These are phyloP conservation scores for Vanacampus margaritifer DNA, from an alignment of 2,113 vertebrate species.

Conservation along the genomic window DNA sequence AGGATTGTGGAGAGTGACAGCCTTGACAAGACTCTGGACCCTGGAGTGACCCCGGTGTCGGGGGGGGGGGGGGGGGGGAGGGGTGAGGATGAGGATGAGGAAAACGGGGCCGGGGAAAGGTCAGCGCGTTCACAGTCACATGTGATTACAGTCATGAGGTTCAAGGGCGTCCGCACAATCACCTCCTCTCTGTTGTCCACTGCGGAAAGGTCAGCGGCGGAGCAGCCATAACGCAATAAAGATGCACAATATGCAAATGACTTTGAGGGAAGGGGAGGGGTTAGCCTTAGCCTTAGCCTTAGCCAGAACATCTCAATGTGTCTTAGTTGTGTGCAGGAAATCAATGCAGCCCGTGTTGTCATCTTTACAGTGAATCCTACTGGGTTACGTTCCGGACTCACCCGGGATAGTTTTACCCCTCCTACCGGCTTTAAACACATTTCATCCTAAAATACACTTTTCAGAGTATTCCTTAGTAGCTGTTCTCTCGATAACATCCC, in stretches of 20 bases:
- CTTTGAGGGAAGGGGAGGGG: slow-evolving; percentile 7
- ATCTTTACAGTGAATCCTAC: slow-evolving; percentile 40
- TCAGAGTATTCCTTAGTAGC: too few species aligned
- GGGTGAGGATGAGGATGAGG: slow-evolving; percentile 25
- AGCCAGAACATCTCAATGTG: slow-evolving; percentile 14
- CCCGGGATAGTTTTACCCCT: too few species aligned
- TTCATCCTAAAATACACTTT: too few species aligned
- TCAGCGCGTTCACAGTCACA: slow-evolving; percentile 56
- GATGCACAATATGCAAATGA: slow-evolving; percentile 36
- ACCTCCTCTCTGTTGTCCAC: slow-evolving; percentile 49
- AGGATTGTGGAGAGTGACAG: slow-evolving; percentile 72
- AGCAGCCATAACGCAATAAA: slow-evolving; percentile 29
- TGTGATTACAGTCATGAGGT: slow-evolving; percentile 64
- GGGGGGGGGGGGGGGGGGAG: slow-evolving; percentile 15
- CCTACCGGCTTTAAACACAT: too few species aligned
- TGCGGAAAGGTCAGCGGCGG: slow-evolving; percentile 40
- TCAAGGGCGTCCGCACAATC: slow-evolving; percentile 55
- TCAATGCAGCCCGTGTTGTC: slow-evolving; percentile 42
- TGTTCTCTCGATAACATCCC: too few species aligned
- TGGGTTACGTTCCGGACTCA: not conserved
- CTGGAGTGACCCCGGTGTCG: slow-evolving; percentile 63
- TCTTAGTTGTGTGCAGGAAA: not conserved
- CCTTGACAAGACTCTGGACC: slow-evolving; percentile 74
- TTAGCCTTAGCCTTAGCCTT: slow-evolving; percentile 8
- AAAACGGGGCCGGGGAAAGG: slow-evolving; percentile 49